Evolutionary conservation across 2,797 vertebrate species (phyloP).

Genomic region (Sebastes alutus): DNA sequence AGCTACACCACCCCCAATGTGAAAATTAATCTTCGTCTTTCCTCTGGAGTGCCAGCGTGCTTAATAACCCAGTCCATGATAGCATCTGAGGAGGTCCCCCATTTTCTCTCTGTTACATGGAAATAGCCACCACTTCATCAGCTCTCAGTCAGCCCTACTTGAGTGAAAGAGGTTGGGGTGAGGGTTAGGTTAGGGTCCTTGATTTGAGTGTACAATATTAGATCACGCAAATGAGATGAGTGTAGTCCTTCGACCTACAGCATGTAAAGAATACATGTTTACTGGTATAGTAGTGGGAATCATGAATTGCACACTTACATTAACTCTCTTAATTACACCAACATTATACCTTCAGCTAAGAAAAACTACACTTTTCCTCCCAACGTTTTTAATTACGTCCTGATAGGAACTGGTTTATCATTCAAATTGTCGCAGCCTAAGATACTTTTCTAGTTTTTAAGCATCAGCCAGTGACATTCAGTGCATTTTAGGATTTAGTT

Average conservation of each 20-base stretch:
- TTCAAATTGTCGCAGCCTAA: background rate
- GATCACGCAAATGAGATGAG: constrained; percentile 34
- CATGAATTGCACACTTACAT: background rate
- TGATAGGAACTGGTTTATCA: background rate
- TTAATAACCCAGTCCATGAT: constrained; percentile 62
- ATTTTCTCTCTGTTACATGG: constrained; percentile 54
- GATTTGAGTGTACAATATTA: constrained; percentile 40
- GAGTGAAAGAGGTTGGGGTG: constrained; percentile 32
- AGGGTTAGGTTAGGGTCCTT: constrained; percentile 36
- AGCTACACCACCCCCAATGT: background rate
- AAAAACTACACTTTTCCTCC: background rate
- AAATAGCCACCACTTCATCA: constrained; percentile 62
- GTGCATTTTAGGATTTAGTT: background rate
- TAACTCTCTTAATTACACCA: background rate
- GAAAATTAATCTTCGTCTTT: constrained; percentile 57
- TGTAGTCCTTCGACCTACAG: background rate
- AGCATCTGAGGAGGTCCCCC: constrained; percentile 57
- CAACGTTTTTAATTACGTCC: background rate
- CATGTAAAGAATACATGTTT: constrained; percentile 20
- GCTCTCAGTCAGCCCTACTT: constrained; percentile 51
- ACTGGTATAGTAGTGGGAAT: background rate
- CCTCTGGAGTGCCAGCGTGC: constrained; percentile 47
- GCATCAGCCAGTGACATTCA: background rate
- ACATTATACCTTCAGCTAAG: background rate
- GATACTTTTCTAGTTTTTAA: background rate